Evolutionary conservation across 2,888 invertebrate species (phyloP).

Genomic region (Drosophila diplacantha): DNA sequence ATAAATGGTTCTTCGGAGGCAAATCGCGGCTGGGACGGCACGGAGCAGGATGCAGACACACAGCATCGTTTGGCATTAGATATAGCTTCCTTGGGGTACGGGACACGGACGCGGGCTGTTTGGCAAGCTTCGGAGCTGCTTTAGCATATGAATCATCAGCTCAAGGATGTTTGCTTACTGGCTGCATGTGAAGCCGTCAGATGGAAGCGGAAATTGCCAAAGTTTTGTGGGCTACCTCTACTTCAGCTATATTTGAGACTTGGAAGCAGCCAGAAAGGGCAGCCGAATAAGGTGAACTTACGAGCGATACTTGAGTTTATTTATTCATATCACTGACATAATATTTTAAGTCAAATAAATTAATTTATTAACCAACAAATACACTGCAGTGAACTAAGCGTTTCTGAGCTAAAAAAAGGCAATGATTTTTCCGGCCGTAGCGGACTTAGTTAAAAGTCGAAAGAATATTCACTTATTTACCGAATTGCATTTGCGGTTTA

Average conservation of each 20-base stretch:
- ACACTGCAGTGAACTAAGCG: too few relatives aligned
- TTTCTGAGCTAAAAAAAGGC: too few relatives aligned
- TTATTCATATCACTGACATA: background rate
- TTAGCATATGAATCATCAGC: slow-evolving; percentile 68
- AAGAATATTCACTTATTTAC: too few relatives aligned
- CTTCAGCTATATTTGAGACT: background rate
- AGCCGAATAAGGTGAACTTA: background rate
- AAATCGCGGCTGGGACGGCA: slow-evolving; percentile 6
- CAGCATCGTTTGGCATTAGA: slow-evolving; percentile 45
- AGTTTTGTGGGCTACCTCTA: slow-evolving; percentile 39
- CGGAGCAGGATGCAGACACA: slow-evolving; percentile 18
- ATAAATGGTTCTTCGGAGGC: slow-evolving; percentile 50
- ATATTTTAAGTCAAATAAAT: too few relatives aligned
- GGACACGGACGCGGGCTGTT: slow-evolving; percentile 1
- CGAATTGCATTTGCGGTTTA: too few relatives aligned
- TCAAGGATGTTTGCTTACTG: slow-evolving; percentile 40
- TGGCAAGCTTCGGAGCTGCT: slow-evolving; percentile 26
- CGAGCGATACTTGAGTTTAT: background rate
- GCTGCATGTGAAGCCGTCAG: slow-evolving; percentile 26
- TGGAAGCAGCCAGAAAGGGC: background rate
- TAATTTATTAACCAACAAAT: background rate
- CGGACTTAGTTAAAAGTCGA: too few relatives aligned
- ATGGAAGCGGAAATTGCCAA: slow-evolving; percentile 51
- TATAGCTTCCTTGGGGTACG: slow-evolving; percentile 47
- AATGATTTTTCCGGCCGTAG: too few relatives aligned